Base-by-base conservation (phyloP, 2,797 vertebrate species). In the Epinephelus malabaricus region DNA sequence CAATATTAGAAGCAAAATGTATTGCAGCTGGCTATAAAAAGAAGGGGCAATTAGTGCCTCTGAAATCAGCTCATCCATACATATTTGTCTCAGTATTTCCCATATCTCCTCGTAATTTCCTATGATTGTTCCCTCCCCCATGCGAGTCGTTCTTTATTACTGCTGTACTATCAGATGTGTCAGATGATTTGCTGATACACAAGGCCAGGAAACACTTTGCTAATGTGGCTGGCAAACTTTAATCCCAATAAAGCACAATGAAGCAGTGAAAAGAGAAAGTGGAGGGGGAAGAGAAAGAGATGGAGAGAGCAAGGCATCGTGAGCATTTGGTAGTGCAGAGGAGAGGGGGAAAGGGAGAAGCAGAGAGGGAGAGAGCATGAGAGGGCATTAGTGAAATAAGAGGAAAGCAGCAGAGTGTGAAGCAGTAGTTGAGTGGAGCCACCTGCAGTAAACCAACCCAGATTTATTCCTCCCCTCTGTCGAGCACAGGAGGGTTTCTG, bases 351-450 rank as follows among this genome's bases (percentile, higher is more conserved):
- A 21, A 25, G 38, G 25, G 43, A 51, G 77, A 73, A 23, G 45
- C 21, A 51, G 73, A 65, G 72, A 43, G 55, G 18, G 63, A 53
- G 82, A 46, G 83, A 81, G 73, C 69, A 72, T 55, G 78, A 90
- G 70, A 81, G 86, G 74, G 73, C 84, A 74, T 88, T 80, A 69
- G 86, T 78, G 73, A 77, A 89, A 83, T 78, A 80, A 85, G 83
- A 79, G 77, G 59, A 79, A 69, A 45, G 79, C 89, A 86, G 85
- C 79, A 69, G 83, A 87, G 88, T 87, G 91, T 87, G 89, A 93
- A 87, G 90, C 76, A 73, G 82, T 66, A 79, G 81, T 19, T 85
- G 90, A 93, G 86, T 78, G 89, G 87, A 89, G 90, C 85, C 90
- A 92, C 90, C 88, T 91, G 86, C 84, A 86, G 88, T 84, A 77